Evolutionary conservation across 2,113 vertebrate species (phyloP).

Genomic region (Lycaon pictus): DNA sequence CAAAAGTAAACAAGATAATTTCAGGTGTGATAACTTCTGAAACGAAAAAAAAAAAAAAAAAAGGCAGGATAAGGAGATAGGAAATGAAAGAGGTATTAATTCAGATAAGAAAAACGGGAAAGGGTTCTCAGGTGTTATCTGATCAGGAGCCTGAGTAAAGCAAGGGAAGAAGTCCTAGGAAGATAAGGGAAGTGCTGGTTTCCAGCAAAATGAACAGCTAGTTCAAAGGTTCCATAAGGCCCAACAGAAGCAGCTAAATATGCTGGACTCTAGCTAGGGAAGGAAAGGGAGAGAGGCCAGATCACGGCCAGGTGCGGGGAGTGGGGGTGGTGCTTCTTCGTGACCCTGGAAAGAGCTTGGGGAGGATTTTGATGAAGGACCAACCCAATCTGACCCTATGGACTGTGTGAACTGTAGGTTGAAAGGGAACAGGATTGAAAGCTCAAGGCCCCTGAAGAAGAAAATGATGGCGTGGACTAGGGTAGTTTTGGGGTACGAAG

Average conservation of each 20-base stretch:
- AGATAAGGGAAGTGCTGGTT: background rate
- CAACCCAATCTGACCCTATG: background rate
- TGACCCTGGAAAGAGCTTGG: background rate
- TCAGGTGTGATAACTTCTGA: background rate
- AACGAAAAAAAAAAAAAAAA: background rate
- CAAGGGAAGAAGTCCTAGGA: background rate
- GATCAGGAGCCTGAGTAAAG: background rate
- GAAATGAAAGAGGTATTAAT: slow-evolving; percentile 3
- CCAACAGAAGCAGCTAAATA: background rate
- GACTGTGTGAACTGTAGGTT: background rate
- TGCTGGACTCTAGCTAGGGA: too few relatives aligned
- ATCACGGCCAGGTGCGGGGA: too few relatives aligned
- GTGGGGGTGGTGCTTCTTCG: background rate
- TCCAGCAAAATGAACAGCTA: background rate
- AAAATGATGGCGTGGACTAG: background rate
- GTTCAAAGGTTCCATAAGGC: background rate
- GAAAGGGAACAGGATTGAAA: background rate
- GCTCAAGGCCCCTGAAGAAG: background rate
- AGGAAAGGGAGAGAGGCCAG: background rate
- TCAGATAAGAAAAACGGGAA: background rate
- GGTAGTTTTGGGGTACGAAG: background rate
- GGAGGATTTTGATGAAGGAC: background rate
- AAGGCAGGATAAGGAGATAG: background rate
- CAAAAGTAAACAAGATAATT: background rate
- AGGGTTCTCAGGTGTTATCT: background rate